These are phyloP conservation scores for Pogonocichla stellata DNA, from an alignment of 2,113 vertebrate genomes.

Conservation along the genomic window DNA sequence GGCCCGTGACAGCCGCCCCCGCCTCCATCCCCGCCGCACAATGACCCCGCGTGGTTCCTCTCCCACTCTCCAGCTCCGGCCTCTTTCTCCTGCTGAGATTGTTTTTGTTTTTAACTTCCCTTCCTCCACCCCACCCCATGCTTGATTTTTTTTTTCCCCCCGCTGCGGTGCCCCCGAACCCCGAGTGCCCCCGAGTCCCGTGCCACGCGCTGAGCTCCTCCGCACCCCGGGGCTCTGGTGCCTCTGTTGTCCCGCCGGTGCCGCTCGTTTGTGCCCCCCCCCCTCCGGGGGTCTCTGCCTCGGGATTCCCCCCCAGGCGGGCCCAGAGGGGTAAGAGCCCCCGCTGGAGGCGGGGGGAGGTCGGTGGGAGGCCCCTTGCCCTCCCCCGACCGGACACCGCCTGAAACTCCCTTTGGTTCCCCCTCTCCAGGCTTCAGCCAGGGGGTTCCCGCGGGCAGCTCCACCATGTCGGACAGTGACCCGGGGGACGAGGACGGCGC, in stretches of 20 bases:
- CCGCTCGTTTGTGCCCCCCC: background rate
- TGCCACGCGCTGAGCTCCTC: background rate
- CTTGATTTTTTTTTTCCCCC: too few species aligned
- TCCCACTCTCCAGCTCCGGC: background rate
- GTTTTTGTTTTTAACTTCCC: background rate
- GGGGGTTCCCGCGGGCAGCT: conserved; percentile 46
- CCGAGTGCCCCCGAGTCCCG: background rate
- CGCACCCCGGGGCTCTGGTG: background rate
- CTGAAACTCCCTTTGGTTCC: background rate
- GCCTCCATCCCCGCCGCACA: background rate
- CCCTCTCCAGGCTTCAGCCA: conserved; percentile 40
- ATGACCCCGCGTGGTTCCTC: conserved; percentile 25
- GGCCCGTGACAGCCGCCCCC: background rate
- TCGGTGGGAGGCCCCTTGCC: background rate
- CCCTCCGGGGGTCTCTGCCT: background rate
- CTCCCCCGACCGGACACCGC: background rate
- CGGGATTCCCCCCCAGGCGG: background rate
- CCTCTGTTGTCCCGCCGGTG: background rate
- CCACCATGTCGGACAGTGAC: conserved; percentile 91
- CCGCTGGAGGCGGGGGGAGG: background rate
- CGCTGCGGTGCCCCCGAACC: background rate
- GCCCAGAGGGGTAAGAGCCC: background rate
- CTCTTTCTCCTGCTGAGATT: background rate
- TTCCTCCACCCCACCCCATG: background rate
- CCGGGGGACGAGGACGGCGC: conserved; percentile 82